These are phyloP conservation scores for Stegodyphus mimosarum DNA, from an alignment of 1,140 invertebrate genomes.

Conservation along the genomic window DNA sequence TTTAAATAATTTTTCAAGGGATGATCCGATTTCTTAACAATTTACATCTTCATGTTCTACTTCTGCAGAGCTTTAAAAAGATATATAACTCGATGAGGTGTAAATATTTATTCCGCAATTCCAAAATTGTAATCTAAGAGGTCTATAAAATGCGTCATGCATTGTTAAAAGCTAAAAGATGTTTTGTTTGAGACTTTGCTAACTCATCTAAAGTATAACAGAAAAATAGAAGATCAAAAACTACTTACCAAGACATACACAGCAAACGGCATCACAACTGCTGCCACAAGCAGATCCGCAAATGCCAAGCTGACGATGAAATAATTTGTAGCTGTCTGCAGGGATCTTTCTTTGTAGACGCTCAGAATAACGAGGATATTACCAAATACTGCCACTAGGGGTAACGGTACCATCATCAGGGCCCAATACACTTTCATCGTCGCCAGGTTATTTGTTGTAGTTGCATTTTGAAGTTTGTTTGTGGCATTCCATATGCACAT, in stretches of 20 bases:
- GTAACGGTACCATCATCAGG: conserved; percentile 86
- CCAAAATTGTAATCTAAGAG: no score
- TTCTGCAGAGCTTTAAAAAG: no score
- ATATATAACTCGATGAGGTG: no score
- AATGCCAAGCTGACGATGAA: conserved; percentile 98
- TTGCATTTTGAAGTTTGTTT: neutral
- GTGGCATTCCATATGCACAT: no score
- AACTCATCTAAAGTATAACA: no score
- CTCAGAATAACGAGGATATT: conserved; percentile 96
- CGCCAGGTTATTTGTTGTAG: neutral
- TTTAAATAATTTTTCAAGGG: no score
- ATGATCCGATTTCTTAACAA: no score
- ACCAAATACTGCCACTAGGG: conserved; percentile 94
- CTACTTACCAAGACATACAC: conserved; percentile 93
- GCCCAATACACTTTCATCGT: conserved; percentile 78
- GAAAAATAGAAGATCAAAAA: neutral
- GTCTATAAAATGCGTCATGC: no score
- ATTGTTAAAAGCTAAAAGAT: no score
- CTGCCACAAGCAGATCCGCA: conserved; percentile 94
- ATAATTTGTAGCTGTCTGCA: conserved; percentile 97
- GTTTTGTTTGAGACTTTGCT: no score
- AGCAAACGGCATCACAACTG: conserved; percentile 97
- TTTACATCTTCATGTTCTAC: no score
- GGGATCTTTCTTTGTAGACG: conserved; percentile 86
- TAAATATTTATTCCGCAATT: no score